Evolutionary conservation across 2,888 invertebrate genomes (phyloP).

Genomic region (Dolomedes plantarius): DNA sequence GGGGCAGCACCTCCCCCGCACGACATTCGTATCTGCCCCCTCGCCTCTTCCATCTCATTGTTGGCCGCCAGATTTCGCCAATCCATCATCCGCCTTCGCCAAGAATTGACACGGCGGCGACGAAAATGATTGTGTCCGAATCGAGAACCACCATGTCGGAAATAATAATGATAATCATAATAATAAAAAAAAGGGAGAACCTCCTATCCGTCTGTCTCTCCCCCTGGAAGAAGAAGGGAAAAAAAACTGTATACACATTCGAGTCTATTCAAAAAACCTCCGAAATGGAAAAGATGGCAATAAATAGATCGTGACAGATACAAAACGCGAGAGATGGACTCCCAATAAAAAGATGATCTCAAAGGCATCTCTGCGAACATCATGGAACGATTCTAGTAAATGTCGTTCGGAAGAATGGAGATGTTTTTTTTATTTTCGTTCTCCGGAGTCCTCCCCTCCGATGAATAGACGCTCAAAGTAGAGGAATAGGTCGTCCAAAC

Average conservation of each 20-base stretch:
- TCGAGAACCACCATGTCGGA: not conserved
- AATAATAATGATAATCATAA: not conserved
- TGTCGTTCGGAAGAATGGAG: slow-evolving; percentile 53
- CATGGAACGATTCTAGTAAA: slow-evolving; percentile 49
- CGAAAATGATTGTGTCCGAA: slow-evolving; percentile 10
- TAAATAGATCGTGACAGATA: slow-evolving; percentile 4
- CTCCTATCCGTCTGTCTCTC: not conserved
- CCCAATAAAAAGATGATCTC: not conserved
- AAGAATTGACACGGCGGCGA: not conserved
- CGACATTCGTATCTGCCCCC: not conserved
- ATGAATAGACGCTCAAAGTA: slow-evolving; percentile 61
- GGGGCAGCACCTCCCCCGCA: not conserved
- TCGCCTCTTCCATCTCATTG: not conserved
- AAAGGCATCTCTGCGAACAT: slow-evolving; percentile 17
- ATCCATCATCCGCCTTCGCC: not conserved
- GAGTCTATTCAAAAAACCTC: slow-evolving; percentile 3
- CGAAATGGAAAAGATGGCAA: not conserved
- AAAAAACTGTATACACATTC: not conserved
- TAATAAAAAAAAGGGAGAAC: not conserved
- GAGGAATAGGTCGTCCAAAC: slow-evolving; percentile 66
- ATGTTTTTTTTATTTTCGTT: slow-evolving; percentile 27
- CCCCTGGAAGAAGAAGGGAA: not conserved
- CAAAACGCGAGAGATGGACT: not conserved
- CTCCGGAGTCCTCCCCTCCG: not conserved
- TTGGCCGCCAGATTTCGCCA: not conserved